phyloP scores from a whole-genome alignment of 1,140 invertebrate genomes.

The Gonatopus flavifemur region DNA sequence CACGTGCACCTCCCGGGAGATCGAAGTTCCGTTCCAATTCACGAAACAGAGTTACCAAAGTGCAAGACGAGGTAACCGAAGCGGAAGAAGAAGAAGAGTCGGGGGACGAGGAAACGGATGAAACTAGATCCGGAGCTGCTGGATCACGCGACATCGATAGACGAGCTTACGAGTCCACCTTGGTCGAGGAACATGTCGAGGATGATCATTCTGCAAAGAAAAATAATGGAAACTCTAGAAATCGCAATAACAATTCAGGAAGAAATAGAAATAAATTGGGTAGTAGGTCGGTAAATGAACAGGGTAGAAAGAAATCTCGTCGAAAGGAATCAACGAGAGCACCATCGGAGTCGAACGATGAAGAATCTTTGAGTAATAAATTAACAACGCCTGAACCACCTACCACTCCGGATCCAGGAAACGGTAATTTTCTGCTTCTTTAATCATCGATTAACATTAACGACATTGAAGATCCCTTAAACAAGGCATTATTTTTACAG shows the following conservation, averaged over 20 bases:
- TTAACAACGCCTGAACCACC: slow-evolving; percentile 81
- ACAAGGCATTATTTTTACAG: slow-evolving; percentile 49
- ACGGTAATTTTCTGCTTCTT: too few species aligned
- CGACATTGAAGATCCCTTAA: too few species aligned
- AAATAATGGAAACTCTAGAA: neutral
- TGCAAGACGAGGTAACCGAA: slow-evolving; percentile 10
- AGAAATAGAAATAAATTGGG: slow-evolving; percentile 6
- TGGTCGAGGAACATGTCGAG: slow-evolving; percentile 33
- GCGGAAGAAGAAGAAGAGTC: slow-evolving; percentile 18
- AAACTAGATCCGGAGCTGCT: too few species aligned
- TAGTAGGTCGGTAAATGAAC: neutral
- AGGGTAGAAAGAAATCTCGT: slow-evolving; percentile 29
- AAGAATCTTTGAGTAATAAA: slow-evolving; percentile 38
- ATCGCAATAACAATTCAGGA: neutral
- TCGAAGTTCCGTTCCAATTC: slow-evolving; percentile 25
- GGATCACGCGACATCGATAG: slow-evolving; percentile 17
- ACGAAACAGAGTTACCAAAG: too few species aligned
- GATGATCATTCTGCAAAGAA: slow-evolving; percentile 26
- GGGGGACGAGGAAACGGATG: slow-evolving; percentile 27
- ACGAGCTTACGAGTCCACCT: slow-evolving; percentile 15
- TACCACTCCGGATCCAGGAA: slow-evolving; percentile 85
- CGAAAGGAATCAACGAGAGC: slow-evolving; percentile 4
- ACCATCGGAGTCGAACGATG: slow-evolving; percentile 8
- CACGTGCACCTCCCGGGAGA: slow-evolving; percentile 23
- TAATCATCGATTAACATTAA: too few species aligned